Percentiles rank a stretch among this genome's conserved stretches.
Evolutionary conservation across 2,113 vertebrate genomes (phyloP).

Genomic region (Tragulus kanchil): DNA sequence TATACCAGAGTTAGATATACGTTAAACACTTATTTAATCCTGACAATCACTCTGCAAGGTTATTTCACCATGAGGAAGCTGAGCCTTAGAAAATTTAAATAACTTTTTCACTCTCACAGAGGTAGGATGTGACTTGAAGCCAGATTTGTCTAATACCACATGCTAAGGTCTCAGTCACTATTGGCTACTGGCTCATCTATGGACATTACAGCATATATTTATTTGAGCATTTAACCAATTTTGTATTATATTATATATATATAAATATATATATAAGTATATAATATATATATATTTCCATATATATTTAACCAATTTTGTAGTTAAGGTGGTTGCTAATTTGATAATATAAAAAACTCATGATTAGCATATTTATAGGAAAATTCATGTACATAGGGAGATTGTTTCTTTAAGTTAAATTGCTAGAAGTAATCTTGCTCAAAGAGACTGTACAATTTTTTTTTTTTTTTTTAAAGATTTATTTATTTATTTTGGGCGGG

Average conservation of each 20-base stretch:
- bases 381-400: neutral
- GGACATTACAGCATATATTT: neutral
- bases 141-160: neutral
- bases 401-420: slow-evolving; percentile 32
- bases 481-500: no score
- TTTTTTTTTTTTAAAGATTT: no score
- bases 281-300: no score
- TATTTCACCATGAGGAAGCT: slow-evolving; percentile 35
- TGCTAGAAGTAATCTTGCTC: neutral
- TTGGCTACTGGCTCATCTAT: neutral
- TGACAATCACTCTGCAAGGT: neutral
- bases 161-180: neutral
- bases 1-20: neutral
- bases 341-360: slow-evolving; percentile 9
- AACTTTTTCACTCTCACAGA: slow-evolving; percentile 6
- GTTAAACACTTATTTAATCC: slow-evolving; percentile 45
- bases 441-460: neutral
- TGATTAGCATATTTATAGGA: neutral
- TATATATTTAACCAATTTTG: neutral
- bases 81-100: slow-evolving; percentile 45
- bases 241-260: neutral
- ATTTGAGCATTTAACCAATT: neutral
- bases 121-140: neutral
- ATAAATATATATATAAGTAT: neutral
- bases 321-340: neutral